Evolutionary conservation across 2,888 invertebrate genomes (phyloP).

Genomic region (Polyommatus icarus): DNA sequence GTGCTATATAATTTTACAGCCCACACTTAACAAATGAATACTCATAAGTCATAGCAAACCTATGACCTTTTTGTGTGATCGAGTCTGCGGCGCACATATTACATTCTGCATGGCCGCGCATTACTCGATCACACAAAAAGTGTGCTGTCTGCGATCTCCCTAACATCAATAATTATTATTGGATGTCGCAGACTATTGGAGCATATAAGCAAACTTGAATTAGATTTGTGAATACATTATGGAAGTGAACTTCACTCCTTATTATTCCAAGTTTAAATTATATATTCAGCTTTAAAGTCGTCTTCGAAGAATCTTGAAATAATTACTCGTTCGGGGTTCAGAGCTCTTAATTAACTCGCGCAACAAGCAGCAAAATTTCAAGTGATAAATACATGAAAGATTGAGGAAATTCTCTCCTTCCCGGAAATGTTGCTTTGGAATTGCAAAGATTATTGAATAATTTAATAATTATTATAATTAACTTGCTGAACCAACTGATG

Average conservation of each 20-base stretch:
- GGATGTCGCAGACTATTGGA: too few relatives aligned
- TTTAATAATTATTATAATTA: conserved; percentile 1
- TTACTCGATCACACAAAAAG: too few relatives aligned
- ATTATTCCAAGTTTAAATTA: background rate
- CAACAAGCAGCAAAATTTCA: conserved; percentile 22
- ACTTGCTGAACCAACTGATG: background rate
- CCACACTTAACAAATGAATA: too few relatives aligned
- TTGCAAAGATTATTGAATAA: conserved; percentile 13
- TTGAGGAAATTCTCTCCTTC: conserved; percentile 1
- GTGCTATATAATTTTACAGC: too few relatives aligned
- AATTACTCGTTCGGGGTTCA: conserved; percentile 12
- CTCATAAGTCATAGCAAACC: too few relatives aligned
- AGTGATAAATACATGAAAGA: conserved; percentile 21
- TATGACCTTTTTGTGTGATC: too few relatives aligned
- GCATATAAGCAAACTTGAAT: background rate
- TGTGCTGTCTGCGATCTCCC: too few relatives aligned
- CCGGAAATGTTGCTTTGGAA: background rate
- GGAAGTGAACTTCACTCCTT: background rate
- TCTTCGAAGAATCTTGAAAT: conserved; percentile 9
- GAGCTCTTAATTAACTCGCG: conserved; percentile 17
- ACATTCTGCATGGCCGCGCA: too few relatives aligned
- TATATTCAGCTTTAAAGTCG: background rate
- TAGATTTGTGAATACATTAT: background rate
- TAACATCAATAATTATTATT: too few relatives aligned
- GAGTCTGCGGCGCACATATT: too few relatives aligned